Evolutionary conservation across 2,113 vertebrate species (phyloP).

Genomic region (Actinemys pallida): DNA sequence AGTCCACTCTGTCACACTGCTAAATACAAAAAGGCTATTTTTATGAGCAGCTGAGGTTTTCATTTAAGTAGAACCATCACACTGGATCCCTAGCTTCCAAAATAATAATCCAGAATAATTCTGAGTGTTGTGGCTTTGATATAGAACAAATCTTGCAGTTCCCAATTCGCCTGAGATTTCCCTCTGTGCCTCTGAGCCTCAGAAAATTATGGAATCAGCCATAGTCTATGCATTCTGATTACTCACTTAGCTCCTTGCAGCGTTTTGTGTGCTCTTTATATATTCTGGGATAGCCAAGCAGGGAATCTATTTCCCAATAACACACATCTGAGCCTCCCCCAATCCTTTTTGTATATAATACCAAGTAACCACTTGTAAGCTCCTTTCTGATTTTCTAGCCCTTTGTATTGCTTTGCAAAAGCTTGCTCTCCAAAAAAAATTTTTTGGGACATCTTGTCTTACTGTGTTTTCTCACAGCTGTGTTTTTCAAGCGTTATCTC

Average conservation of each 20-base stretch:
- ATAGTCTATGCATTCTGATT: not conserved
- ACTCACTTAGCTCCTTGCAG: not conserved
- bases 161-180: not conserved
- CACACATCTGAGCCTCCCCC: not conserved
- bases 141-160: not conserved
- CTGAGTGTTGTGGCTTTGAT: rapidly evolving
- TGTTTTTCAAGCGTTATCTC: constrained; percentile 24
- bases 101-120: not conserved
- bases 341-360: not conserved
- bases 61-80: too few relatives aligned
- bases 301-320: not conserved
- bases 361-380: not conserved
- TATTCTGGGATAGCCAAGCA: not conserved
- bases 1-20: not conserved
- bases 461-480: not conserved
- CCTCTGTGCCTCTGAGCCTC: not conserved
- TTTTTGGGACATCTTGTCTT: not conserved
- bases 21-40: not conserved
- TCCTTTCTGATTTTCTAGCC: not conserved
- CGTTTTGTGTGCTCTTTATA: not conserved
- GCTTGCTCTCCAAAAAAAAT: not conserved
- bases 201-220: rapidly evolving
- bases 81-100: not conserved
- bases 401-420: not conserved
- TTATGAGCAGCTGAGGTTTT: not conserved